phyloP scores from a whole-genome alignment of 2,113 vertebrate genomes.

The Poeciliopsis turrubarensis region DNA sequence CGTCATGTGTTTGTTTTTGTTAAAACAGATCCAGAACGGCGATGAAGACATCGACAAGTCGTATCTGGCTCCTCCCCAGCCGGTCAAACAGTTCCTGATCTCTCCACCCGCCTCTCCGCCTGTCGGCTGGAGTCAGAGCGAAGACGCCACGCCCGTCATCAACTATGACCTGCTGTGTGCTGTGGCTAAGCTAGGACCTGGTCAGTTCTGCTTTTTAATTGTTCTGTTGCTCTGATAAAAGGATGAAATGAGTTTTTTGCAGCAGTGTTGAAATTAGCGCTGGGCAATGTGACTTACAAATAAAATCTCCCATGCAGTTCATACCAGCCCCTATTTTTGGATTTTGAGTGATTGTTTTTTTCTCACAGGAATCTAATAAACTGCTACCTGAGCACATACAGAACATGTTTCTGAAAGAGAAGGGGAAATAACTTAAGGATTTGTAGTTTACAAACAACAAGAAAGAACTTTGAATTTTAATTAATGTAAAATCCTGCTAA shows the following conservation, averaged over 20 bases:
- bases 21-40: constrained; percentile 84
- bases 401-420: no score
- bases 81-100: constrained; percentile 95
- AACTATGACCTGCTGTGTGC: constrained; percentile 98
- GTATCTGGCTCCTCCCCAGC: constrained; percentile 92
- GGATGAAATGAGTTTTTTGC: neutral
- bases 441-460: no score
- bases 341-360: no score
- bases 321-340: no score
- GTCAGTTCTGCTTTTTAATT: constrained; percentile 68
- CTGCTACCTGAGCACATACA: no score
- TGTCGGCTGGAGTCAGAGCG: constrained; percentile 94
- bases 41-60: constrained; percentile 88
- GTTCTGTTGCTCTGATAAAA: neutral
- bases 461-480: no score
- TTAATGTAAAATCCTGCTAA: neutral
- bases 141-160: constrained; percentile 91
- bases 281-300: no score
- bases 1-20: neutral
- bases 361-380: no score
- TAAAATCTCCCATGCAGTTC: no score
- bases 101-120: constrained; percentile 95
- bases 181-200: constrained; percentile 95
- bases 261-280: no score
- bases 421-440: no score